Base-by-base conservation (phyloP, 2,797 vertebrate species). In the Macroramphosus scolopax region DNA sequence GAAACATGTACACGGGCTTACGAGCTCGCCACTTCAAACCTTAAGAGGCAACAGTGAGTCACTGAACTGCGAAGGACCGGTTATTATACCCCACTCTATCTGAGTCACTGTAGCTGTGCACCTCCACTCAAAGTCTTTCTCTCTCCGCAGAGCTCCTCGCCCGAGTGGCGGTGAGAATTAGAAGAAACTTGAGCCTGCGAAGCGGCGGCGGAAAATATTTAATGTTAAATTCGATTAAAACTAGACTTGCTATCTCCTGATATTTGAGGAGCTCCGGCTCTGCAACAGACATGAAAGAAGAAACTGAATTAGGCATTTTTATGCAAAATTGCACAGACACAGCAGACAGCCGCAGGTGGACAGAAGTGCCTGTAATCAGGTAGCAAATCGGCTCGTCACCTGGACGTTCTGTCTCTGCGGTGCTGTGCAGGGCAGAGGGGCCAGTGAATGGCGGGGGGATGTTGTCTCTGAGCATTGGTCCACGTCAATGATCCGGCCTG, bases 391-490 rank as follows among this genome's bases (percentile, higher is more conserved):
- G 29, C 69, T 63, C 17, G 42, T 65, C 70, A 67, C 50, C 51
- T 18, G 17, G 14, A 24, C 10, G 45, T 53, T 47, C 28, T 10
- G 33, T 48, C 45, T 53, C 37, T 9, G 16, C 11, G 2, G 22
- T 18, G 65, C 15, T 13, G 59, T 7, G 17, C 20, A 1, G 56
- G 50, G 35, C 41, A 30, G 36, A 24, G 51, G 52, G 67, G n/a
- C n/a, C 45, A 55, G 75, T 65, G 68, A 54, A 30, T 13, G 54
- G 67, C 15, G 9, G 61, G 33, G 15, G 1, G 64, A 51, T 63
- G 58, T 85, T 83, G 82, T 87, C 78, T 86, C 61, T 29, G 68
- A 67, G 75, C 68, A 53, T 5, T 33, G 63, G 81, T 85, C 79
- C 86, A 86, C 80, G 81, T 59, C 68, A 77, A 68, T 80, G 76